phyloP scores from a whole-genome alignment of 2,797 vertebrate species.

The Tragopan temminckii region DNA sequence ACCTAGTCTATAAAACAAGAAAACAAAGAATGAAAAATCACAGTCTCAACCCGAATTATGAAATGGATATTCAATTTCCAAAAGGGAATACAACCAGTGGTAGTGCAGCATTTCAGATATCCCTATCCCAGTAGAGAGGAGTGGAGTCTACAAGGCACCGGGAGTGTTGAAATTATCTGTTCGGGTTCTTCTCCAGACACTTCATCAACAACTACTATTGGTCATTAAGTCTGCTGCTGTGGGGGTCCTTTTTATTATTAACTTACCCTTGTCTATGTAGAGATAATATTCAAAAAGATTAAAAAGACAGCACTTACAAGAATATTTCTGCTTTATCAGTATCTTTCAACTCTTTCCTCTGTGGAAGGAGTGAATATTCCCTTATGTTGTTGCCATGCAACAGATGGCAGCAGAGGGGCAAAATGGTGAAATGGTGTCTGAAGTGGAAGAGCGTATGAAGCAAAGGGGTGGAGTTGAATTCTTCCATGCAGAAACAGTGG shows the following conservation, averaged over 20 bases:
- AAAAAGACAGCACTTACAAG: background rate
- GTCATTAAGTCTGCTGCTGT: background rate
- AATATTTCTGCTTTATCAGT: background rate
- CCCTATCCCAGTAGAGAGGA: background rate
- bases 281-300: background rate
- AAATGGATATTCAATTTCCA: background rate
- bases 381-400: background rate
- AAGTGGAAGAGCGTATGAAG: background rate
- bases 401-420: background rate
- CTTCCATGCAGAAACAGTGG: background rate
- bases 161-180: background rate
- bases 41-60: background rate
- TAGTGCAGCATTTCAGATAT: background rate
- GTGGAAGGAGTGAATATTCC: fast-evolving
- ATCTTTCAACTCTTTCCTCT: background rate
- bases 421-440: background rate
- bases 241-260: background rate
- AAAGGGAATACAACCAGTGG: background rate
- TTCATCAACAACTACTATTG: background rate
- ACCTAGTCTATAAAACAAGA: background rate
- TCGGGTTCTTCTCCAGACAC: background rate
- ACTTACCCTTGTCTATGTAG: background rate
- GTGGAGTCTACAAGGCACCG: background rate
- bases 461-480: background rate
- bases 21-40: background rate